These are phyloP conservation scores for Slavum lentiscoides DNA, from an alignment of 2,888 invertebrate species.

Conservation along the genomic window DNA sequence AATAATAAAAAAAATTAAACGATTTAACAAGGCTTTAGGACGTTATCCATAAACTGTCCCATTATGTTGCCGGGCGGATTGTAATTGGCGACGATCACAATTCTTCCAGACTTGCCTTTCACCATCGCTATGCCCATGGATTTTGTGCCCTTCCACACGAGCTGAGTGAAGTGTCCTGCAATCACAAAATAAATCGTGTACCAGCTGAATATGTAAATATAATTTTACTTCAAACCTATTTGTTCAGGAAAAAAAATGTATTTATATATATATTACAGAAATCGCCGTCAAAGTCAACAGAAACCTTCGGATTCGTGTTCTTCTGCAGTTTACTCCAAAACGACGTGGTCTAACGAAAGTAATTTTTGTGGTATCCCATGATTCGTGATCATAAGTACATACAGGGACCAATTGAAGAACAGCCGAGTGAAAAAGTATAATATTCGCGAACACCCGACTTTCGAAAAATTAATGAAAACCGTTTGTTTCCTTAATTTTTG, in stretches of 20 bases:
- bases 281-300: background rate
- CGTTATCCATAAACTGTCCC: slow-evolving; percentile 63
- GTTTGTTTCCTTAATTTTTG: too few species aligned
- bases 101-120: slow-evolving; percentile 62
- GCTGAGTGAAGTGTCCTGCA: slow-evolving; percentile 64
- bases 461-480: too few species aligned
- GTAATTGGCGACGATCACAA: slow-evolving; percentile 69
- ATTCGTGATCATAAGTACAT: too few species aligned
- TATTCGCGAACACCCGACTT: too few species aligned
- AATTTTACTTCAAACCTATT: slow-evolving; percentile 12
- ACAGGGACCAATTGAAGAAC: too few species aligned
- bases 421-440: too few species aligned
- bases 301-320: background rate
- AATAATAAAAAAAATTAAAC: background rate
- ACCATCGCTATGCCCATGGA: slow-evolving; percentile 63
- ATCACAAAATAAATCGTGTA: background rate
- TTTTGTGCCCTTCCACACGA: slow-evolving; percentile 63
- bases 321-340: too few species aligned
- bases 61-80: slow-evolving; percentile 67
- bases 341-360: too few species aligned
- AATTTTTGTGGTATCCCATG: too few species aligned
- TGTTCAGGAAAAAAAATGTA: too few species aligned
- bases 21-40: slow-evolving; percentile 56
- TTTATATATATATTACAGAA: background rate
- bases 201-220: too few species aligned